Percentiles rank a stretch among this genome's conserved stretches.
Conservation (phyloP, 2,113 vertebrate genomes). For the Leptodactylus fuscus region DNA sequence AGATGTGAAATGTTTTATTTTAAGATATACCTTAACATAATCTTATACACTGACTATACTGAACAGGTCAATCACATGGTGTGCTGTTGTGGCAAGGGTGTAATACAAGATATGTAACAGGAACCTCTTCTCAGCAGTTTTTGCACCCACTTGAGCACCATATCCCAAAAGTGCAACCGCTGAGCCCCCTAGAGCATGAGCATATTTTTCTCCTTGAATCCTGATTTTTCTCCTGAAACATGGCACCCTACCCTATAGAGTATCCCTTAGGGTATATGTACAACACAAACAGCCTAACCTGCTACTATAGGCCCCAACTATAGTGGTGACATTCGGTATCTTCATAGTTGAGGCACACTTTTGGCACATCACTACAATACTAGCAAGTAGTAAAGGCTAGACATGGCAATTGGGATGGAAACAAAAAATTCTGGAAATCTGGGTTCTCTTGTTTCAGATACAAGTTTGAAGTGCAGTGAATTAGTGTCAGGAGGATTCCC, state of each 20-base stretch:
- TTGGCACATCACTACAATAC: background rate
- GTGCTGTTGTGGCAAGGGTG: background rate
- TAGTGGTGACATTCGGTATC: background rate
- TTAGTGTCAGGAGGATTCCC: too few relatives aligned
- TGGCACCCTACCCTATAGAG: too few relatives aligned
- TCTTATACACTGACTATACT: background rate
- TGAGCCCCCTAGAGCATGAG: too few relatives aligned
- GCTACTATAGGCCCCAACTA: background rate
- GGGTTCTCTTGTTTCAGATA: too few relatives aligned
- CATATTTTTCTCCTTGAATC: too few relatives aligned
- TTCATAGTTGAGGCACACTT: background rate
- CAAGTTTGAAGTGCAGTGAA: too few relatives aligned
- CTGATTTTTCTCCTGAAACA: too few relatives aligned
- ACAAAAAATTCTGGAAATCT: too few relatives aligned
- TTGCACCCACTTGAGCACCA: too few relatives aligned
- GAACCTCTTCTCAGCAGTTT: too few relatives aligned
- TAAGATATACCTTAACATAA: background rate
- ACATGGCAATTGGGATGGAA: background rate
- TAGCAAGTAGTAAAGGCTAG: background rate
- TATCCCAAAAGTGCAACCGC: too few relatives aligned
- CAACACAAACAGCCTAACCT: background rate
- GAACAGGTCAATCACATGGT: background rate
- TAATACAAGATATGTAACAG: background rate
- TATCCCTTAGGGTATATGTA: too few relatives aligned
- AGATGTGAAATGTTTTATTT: background rate